Base-by-base conservation (phyloP, 2,797 vertebrate species). In the Mergus octosetaceus region DNA sequence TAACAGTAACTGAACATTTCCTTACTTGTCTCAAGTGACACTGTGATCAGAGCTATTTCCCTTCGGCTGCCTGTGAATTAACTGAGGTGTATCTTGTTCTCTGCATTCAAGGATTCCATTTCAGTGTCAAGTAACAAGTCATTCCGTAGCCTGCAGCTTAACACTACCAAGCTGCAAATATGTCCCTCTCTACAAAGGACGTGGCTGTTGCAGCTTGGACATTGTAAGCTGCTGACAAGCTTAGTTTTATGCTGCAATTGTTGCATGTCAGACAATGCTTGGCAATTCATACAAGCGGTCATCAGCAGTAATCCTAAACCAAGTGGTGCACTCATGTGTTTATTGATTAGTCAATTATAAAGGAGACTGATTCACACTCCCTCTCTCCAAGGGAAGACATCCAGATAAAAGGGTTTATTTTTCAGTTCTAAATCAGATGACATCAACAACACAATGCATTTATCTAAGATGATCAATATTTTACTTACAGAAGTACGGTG, bases 401-500 rank as follows among this genome's bases (percentile, higher is more conserved):
- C n/a, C 34, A 64, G 11, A 80, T 65, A 80, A 91, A 72, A 76
- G n/a, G 38, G 36, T 71, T 94, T 85, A 86, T 71, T 92, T 94
- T 93, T 43, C 84, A 83, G 61, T 90, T 71, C 85, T 90, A 61
- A 85, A 80, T 90, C 89, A 86, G 86, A 82, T 83, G 6, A 75
- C 36, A 81, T 74, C 64, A 62, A 27, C 0, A 5, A 69, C 34
- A 80, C 14, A 85, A 66, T 36, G 30, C 54, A 76, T 86, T 86
- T 94, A 94, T 57, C 85, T 64, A 60, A 54, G 43, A 39, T 65
- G 86, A 92, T 92, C 38, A 76, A 71, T 83, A 81, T 68, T 82
- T 85, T 53, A 97, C 98, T 98, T 92, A 99, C 99, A 98, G 38
- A 99, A 99, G 53, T 98, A 96, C 18, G 94, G 45, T 6, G 98